These are phyloP conservation scores for Atopsyche davidsoni DNA, from an alignment of 1,140 invertebrate genomes.

Conservation along the genomic window DNA sequence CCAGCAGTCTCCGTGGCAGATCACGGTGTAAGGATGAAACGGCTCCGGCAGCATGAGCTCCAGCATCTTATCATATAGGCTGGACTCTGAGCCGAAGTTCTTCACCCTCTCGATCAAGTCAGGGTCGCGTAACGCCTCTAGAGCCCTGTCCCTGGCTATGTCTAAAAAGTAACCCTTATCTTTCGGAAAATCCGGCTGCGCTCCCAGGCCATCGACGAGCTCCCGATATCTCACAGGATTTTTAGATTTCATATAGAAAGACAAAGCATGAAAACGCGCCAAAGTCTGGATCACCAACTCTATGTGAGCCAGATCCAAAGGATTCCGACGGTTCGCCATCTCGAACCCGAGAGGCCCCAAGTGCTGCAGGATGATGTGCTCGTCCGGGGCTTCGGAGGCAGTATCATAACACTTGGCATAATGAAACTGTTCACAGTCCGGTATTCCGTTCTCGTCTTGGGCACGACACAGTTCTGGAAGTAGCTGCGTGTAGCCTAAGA, in stretches of 20 bases:
- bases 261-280: conserved; percentile 30
- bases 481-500: conserved; percentile 35
- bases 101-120: neutral
- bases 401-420: conserved; percentile 41
- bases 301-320: conserved; percentile 42
- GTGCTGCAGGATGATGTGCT: conserved; percentile 52
- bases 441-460: conserved; percentile 34
- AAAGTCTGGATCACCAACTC: conserved; percentile 43
- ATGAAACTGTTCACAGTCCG: conserved; percentile 31
- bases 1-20: conserved; percentile 51
- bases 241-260: neutral
- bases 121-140: neutral
- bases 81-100: neutral
- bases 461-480: conserved; percentile 36
- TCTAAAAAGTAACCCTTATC: neutral
- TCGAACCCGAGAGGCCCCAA: conserved; percentile 39
- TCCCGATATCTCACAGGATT: neutral
- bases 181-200: neutral
- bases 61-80: neutral
- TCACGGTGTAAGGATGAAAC: conserved; percentile 35
- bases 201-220: neutral
- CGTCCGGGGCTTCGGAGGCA: conserved; percentile 35
- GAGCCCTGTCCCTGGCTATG: neutral
- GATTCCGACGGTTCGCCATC: conserved; percentile 42
- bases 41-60: neutral